These are phyloP conservation scores for Cetoscarus ocellatus DNA, from an alignment of 2,797 vertebrate genomes.

Conservation along the genomic window DNA sequence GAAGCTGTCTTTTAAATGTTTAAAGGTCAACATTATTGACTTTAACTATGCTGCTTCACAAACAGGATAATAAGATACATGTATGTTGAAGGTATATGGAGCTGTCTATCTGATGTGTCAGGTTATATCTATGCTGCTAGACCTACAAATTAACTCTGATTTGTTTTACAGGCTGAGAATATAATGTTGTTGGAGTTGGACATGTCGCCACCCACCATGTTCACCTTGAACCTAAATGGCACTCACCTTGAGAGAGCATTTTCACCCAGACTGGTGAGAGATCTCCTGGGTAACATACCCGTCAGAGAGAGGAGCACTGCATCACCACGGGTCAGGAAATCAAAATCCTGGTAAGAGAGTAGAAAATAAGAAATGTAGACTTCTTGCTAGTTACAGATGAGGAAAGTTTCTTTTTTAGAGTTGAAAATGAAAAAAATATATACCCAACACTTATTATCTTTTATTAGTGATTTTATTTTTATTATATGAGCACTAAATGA, in stretches of 20 bases:
- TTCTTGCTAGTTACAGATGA: not conserved
- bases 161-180: constrained; percentile 90
- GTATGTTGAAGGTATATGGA: too few relatives aligned
- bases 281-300: constrained; percentile 83
- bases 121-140: too few relatives aligned
- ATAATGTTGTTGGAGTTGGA: constrained; percentile 97
- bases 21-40: not conserved
- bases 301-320: constrained; percentile 83
- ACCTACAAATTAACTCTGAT: not conserved
- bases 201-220: constrained; percentile 92
- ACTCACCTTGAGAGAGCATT: constrained; percentile 89
- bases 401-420: not conserved
- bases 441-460: not conserved
- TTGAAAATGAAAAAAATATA: too few relatives aligned
- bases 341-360: constrained; percentile 92
- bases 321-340: constrained; percentile 90
- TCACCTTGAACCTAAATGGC: constrained; percentile 90
- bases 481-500: not conserved
- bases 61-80: not conserved
- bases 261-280: constrained; percentile 86
- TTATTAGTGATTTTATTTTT: not conserved
- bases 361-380: not conserved
- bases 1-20: not conserved
- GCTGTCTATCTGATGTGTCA: too few relatives aligned
- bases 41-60: not conserved